A percentile compares a stretch with the other conserved stretches of the same genome.
Evolutionary conservation across 2,113 vertebrate genomes (phyloP).

Genomic region (Oncorhynchus mykiss): DNA sequence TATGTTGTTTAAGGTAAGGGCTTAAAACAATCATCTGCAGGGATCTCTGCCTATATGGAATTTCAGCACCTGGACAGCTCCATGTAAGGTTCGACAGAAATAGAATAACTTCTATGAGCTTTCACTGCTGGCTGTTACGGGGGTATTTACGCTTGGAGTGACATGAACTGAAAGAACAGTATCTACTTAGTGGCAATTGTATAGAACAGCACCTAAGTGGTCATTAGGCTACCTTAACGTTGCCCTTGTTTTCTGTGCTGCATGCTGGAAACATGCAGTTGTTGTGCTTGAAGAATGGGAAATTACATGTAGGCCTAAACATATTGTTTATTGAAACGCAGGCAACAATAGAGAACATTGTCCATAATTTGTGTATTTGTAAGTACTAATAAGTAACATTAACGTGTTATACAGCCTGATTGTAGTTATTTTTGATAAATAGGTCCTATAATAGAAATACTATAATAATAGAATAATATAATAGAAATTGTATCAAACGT

Average conservation of each 20-base stretch:
- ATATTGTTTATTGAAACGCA: background rate
- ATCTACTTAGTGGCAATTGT: too few species aligned
- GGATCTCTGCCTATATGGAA: background rate
- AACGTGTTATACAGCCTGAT: background rate
- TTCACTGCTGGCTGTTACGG: too few species aligned
- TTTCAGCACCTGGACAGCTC: conserved; percentile 66
- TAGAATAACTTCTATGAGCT: too few species aligned
- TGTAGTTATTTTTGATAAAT: background rate
- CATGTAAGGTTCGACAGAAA: background rate
- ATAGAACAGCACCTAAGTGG: background rate
- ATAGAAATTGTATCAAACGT: background rate
- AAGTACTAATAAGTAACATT: background rate
- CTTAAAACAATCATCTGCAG: background rate
- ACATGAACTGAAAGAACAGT: too few species aligned
- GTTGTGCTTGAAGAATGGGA: background rate
- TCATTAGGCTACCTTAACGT: background rate
- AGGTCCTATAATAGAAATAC: background rate
- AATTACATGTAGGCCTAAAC: background rate
- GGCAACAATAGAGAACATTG: background rate
- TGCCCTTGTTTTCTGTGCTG: too few species aligned
- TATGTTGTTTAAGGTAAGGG: too few species aligned
- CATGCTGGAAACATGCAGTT: background rate
- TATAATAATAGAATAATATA: too few species aligned
- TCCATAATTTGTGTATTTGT: background rate
- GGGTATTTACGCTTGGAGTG: too few species aligned